A percentile compares a stretch with the other conserved stretches of the same genome.
These are phyloP conservation scores for Drosophila nigromelanica DNA, from an alignment of 1,140 invertebrate species.

Conservation along the genomic window DNA sequence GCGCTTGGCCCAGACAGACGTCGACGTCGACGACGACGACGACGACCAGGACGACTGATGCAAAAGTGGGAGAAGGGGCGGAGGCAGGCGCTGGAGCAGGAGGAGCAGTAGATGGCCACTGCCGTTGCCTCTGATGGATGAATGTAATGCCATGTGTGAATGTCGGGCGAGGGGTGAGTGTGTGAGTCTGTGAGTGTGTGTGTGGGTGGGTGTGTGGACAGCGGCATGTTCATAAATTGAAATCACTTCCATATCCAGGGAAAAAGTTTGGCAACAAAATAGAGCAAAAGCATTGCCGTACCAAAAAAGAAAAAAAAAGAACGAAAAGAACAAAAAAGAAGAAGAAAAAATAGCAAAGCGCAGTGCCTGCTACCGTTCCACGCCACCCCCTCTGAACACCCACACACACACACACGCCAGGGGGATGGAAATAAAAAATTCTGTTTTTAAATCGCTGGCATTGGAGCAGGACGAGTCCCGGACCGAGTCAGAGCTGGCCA, in stretches of 20 bases:
- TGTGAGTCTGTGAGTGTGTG: not conserved
- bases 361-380: slow-evolving; percentile 26
- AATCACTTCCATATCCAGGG: slow-evolving; percentile 81
- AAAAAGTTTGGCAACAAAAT: slow-evolving; percentile 76
- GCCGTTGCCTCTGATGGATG: slow-evolving; percentile 63
- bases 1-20: slow-evolving; percentile 45
- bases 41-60: slow-evolving; percentile 11
- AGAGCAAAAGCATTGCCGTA: slow-evolving; percentile 49
- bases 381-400: not conserved
- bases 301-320: slow-evolving; percentile 29
- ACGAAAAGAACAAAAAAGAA: slow-evolving; percentile 12
- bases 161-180: slow-evolving; percentile 32
- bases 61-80: not conserved
- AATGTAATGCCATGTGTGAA: slow-evolving; percentile 61
- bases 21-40: slow-evolving; percentile 9
- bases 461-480: slow-evolving; percentile 13
- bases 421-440: slow-evolving; percentile 75
- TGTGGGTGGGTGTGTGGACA: slow-evolving; percentile 70
- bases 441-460: slow-evolving; percentile 73
- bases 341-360: slow-evolving; percentile 7
- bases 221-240: slow-evolving; percentile 84
- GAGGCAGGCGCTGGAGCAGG: not conserved
- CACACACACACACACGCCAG: not conserved
- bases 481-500: slow-evolving; percentile 53
- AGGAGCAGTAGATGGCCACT: slow-evolving; percentile 30